Evolutionary conservation across 2,113 vertebrate species (phyloP).

Genomic region (Pelodiscus sinensis): DNA sequence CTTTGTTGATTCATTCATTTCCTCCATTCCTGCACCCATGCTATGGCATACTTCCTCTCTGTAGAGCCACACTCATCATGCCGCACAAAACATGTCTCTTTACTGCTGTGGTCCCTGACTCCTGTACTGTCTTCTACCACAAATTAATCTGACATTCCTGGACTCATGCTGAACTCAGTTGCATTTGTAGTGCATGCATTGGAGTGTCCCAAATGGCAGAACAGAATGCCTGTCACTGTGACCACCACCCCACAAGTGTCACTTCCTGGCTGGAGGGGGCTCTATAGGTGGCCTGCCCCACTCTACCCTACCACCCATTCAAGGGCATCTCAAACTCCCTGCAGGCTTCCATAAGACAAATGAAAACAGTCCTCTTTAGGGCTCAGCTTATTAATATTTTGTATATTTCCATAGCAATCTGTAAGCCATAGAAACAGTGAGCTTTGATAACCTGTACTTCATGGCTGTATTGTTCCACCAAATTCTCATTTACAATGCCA

Average conservation of each 20-base stretch:
- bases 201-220: neutral
- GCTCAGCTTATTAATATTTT: neutral
- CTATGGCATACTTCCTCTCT: neutral
- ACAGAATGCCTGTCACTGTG: neutral
- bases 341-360: neutral
- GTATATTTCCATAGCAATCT: conserved; percentile 95
- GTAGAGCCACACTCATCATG: neutral
- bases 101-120: neutral
- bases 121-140: neutral
- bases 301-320: neutral
- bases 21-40: neutral
- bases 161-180: neutral
- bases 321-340: neutral
- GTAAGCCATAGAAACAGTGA: conserved; percentile 97
- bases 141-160: neutral
- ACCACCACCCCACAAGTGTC: neutral
- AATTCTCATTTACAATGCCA: conserved; percentile 97
- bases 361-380: neutral
- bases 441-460: conserved; percentile 97
- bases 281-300: neutral
- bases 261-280: neutral
- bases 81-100: neutral
- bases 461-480: conserved; percentile 97
- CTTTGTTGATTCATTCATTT: neutral
- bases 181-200: too few species aligned